Evolutionary conservation across 2,797 vertebrate species (phyloP), one percentile per base, ranked within the genome.

Genomic region (Adrianichthys oophorus): DNA sequence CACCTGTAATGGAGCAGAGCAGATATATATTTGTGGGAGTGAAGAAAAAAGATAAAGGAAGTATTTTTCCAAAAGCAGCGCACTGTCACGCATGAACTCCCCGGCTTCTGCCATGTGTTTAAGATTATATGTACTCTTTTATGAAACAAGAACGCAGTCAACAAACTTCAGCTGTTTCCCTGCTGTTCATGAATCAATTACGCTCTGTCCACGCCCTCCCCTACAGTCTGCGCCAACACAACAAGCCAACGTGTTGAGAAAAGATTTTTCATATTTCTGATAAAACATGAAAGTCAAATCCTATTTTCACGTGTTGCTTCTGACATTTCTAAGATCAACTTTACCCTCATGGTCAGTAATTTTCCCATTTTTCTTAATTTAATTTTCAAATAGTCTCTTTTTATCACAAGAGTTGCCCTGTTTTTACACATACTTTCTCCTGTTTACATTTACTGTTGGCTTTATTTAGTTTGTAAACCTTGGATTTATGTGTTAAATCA

Each of bases 71-170:
- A 79, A 71, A 62, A 67, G 57, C 62, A 67, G 69, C 81, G 74
- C 71, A 80, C 72, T 83, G 80, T 87, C 84, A 80, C 74, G 78
- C 78, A 78, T 59, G 80, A 68, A 82, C 32, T 87, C 80, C 63
- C 58, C 37, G 18, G 52, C 65, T 68, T 58, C 65, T 43, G 72
- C 79, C 89, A 91, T 83, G 78, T 91, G 88, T 90, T 90, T 85
- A 78, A 80, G 78, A 90, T 91, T 91, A 91, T 86, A 84, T 88
- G 84, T 84, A 80, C 85, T 88, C 78, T 82, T 84, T 72, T 83
- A 73, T 84, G 63, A 69, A 80, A 82, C 8, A 56, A 76, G 84
- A 87, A 84, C 80, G 81, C 74, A 85, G 76, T 85, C 84, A 88
- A 85, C 80, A 86, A 68, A 57, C 74, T 76, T 63, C 44, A 66